These are phyloP conservation scores for Cordilura impudica DNA, from an alignment of 2,888 invertebrate species.

Conservation along the genomic window DNA sequence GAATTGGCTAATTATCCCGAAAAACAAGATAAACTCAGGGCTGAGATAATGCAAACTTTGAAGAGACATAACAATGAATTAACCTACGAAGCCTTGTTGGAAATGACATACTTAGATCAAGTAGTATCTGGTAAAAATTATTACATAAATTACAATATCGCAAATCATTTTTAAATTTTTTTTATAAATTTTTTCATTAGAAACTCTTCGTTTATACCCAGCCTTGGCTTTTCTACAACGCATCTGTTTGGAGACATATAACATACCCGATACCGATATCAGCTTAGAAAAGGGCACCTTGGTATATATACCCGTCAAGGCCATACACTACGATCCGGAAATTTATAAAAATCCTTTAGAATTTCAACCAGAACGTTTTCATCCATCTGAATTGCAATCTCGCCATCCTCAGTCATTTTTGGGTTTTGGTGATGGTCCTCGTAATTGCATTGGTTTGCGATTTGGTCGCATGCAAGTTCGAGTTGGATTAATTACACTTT, in stretches of 20 bases:
- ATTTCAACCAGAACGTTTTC: conserved; percentile 78
- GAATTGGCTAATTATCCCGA: conserved; percentile 78
- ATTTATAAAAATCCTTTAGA: conserved; percentile 77
- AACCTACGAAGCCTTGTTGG: conserved; percentile 78
- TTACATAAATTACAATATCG: no score
- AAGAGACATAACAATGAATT: conserved; percentile 74
- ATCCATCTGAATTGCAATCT: conserved; percentile 66
- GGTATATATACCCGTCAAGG: conserved; percentile 73
- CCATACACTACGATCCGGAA: conserved; percentile 77
- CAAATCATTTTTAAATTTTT: no score
- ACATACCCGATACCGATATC: conserved; percentile 69
- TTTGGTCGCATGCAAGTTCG: conserved; percentile 73
- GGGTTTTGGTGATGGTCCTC: conserved; percentile 75
- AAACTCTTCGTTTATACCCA: conserved; percentile 71
- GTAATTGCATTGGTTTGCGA: conserved; percentile 73
- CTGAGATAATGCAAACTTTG: conserved; percentile 76
- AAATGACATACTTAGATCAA: conserved; percentile 79
- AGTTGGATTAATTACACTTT: conserved; percentile 69
- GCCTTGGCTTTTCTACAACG: conserved; percentile 74
- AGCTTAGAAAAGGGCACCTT: conserved; percentile 72
- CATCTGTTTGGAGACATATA: conserved; percentile 71
- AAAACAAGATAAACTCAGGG: conserved; percentile 77
- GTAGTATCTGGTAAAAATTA: conserved; percentile 77
- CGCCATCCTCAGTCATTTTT: conserved; percentile 74
- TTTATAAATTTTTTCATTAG: neutral